A percentile compares a stretch with the other conserved stretches of the same genome.
phyloP scores from a whole-genome alignment of 2,797 vertebrate genomes.

The Malurus leucopterus region DNA sequence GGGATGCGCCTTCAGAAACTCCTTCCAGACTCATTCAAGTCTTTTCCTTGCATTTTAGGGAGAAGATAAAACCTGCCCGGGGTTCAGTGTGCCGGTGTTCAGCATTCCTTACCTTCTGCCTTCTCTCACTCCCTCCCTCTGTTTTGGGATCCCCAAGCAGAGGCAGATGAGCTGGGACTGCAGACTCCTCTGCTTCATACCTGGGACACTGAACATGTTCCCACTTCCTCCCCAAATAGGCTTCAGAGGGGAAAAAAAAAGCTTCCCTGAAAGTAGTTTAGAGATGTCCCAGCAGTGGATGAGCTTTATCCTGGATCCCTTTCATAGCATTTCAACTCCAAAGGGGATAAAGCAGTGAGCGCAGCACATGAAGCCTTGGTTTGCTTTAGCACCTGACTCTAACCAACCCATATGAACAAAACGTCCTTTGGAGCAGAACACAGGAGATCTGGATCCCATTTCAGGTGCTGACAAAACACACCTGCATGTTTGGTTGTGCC shows the following conservation, averaged over 20 bases:
- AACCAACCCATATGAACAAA: neutral
- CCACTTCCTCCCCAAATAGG: neutral
- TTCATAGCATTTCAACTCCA: neutral
- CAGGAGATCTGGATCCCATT: neutral
- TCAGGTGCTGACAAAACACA: neutral
- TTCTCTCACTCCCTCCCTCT: neutral
- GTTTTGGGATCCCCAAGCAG: neutral
- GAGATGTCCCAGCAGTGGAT: neutral
- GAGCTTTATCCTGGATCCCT: neutral
- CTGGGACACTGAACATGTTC: constrained; percentile 48
- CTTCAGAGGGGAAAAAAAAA: neutral
- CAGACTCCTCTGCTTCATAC: neutral
- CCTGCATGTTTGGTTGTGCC: neutral
- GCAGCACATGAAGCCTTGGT: rapidly evolving
- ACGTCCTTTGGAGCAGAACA: neutral
- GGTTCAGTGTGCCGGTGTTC: neutral
- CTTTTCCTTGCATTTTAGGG: neutral
- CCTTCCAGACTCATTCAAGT: neutral
- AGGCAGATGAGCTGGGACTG: neutral
- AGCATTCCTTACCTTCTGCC: constrained; percentile 59
- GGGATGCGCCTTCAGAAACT: neutral
- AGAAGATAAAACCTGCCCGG: neutral
- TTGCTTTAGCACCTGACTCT: neutral
- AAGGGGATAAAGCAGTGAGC: neutral
- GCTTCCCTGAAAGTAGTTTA: neutral